Base-by-base conservation (phyloP, 2,797 vertebrate genomes). In the Sternarchorhynchus goeldii region DNA sequence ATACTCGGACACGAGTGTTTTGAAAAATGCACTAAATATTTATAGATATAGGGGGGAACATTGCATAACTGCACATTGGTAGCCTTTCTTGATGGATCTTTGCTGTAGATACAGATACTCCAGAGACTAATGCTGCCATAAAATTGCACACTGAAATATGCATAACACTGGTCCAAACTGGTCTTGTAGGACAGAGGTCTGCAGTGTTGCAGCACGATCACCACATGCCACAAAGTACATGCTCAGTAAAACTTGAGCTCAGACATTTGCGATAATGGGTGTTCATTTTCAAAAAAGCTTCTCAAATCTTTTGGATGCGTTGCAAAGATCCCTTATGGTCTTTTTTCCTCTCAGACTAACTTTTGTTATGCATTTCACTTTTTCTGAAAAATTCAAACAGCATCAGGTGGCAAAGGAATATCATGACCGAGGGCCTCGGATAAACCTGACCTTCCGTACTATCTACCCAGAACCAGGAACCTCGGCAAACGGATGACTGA, bases 351-450 rank as follows among this genome's bases (percentile, higher is more conserved):
- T 58, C 10, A 67, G 39, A 6, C 8, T 71, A 14, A 32, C 60
- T 18, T 66, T 3, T 55, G 0, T 53, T 39, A 4, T 83, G 32
- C 14, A 34, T 75, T 66, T 7, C 8, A 10, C 18, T 32, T 73
- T 53, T 74, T 25, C 4, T 68, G 59, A 39, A 32, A 62, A 2
- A 77, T 75, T 81, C 62, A 60, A 36, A 62, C 90, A 99, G 97
- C 97, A 99, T 87, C 95, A 94, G 75, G 95, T 99, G 76, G 95
- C 96, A 50, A 99, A 96, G 89, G 97, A 98, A 75, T 98, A 98
- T 88, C 97, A 99, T 53, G 96, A 96, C 64, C 93, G 95, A 59
- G 93, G 92, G 14, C 93, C 93, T 0, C 92, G 96, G 84, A 94
- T 99, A 86, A 99, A 99, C 91, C 85, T 99, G 86, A 99, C 97